Evolutionary conservation across 2,888 invertebrate genomes (phyloP).

Genomic region (Parnassius mnemosyne): DNA sequence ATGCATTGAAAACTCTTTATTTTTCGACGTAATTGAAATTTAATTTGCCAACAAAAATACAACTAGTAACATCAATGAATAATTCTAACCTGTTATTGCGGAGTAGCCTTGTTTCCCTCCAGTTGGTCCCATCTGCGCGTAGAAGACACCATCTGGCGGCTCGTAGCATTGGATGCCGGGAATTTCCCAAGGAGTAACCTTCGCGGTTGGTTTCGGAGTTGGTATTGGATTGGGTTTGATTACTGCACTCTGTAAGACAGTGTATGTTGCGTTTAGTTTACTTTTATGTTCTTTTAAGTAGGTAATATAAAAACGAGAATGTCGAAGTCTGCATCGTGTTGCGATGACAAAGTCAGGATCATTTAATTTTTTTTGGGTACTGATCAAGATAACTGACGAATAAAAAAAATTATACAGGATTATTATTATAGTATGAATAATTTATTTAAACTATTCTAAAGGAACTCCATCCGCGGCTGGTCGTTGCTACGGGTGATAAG

Average conservation of each 20-base stretch:
- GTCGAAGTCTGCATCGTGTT: not conserved
- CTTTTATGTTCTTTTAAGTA: not conserved
- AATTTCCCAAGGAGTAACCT: slow-evolving; percentile 88
- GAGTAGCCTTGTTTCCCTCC: slow-evolving; percentile 94
- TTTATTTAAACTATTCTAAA: too few species aligned
- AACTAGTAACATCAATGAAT: not conserved
- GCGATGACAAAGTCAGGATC: too few species aligned
- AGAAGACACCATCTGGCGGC: slow-evolving; percentile 94
- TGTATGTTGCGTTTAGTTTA: not conserved
- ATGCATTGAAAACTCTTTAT: too few species aligned
- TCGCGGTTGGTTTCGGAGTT: slow-evolving; percentile 83
- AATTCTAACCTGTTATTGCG: slow-evolving; percentile 87
- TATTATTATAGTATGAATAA: too few species aligned
- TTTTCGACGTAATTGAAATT: too few species aligned
- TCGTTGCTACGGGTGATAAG: too few species aligned
- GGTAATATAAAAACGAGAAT: too few species aligned
- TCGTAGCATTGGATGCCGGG: slow-evolving; percentile 94
- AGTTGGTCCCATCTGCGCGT: slow-evolving; percentile 96
- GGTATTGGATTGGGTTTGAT: slow-evolving; percentile 66
- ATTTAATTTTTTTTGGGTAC: too few species aligned
- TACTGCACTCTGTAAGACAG: slow-evolving; percentile 35
- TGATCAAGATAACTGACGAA: too few species aligned
- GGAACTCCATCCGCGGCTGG: too few species aligned
- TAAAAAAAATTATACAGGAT: too few species aligned
- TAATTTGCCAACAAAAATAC: too few species aligned